phyloP scores from a whole-genome alignment of 2,113 vertebrate genomes.

The Salvator merianae region DNA sequence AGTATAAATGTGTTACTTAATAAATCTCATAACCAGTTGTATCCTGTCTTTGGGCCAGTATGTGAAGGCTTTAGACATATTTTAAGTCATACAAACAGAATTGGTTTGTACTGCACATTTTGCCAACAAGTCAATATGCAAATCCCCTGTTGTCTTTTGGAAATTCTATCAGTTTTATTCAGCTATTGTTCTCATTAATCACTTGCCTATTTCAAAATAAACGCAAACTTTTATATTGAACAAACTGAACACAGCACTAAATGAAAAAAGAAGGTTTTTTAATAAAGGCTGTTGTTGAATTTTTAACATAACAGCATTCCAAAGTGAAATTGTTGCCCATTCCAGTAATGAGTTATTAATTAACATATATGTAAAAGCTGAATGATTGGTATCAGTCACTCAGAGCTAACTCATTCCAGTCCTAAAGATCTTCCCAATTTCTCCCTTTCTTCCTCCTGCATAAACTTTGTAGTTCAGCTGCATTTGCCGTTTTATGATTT shows the following conservation, averaged over 20 bases:
- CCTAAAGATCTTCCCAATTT: background rate
- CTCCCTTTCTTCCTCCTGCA: no score
- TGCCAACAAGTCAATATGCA: constrained; percentile 47
- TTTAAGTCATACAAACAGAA: constrained; percentile 55
- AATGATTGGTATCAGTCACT: background rate
- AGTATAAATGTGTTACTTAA: constrained; percentile 61
- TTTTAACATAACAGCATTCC: background rate
- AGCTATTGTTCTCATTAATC: constrained; percentile 18
- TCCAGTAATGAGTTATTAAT: background rate
- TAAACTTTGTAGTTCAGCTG: background rate
- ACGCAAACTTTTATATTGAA: constrained; percentile 1
- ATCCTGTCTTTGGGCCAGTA: constrained; percentile 53
- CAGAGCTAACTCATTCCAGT: background rate
- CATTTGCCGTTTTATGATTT: background rate
- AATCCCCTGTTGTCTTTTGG: constrained; percentile 38
- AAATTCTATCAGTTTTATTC: constrained; percentile 18
- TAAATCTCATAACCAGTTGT: constrained; percentile 56
- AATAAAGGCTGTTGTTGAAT: constrained; percentile 2
- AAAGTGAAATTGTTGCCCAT: background rate
- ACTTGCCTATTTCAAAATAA: constrained; percentile 39
- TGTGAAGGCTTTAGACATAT: constrained; percentile 52
- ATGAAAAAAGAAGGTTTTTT: background rate
- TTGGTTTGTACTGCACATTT: constrained; percentile 41
- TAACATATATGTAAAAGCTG: background rate
- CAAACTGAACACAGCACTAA: background rate